A percentile compares a stretch with the other conserved stretches of the same genome.
Evolutionary conservation across 1,140 invertebrate species (phyloP).

Genomic region (Nasonia giraulti): DNA sequence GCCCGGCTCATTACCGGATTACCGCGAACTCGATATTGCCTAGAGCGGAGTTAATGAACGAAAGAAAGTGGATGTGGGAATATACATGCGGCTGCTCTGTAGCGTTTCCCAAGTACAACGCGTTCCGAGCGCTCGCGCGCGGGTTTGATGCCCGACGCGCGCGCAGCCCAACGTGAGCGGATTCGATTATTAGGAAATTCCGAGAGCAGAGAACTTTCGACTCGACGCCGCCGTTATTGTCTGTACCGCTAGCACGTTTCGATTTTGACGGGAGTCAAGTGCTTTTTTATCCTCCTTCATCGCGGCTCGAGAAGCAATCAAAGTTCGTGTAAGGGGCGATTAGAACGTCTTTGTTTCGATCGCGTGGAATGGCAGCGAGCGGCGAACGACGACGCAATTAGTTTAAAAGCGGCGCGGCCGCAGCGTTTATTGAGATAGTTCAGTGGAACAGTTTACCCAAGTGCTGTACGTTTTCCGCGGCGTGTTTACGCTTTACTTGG

Average conservation of each 20-base stretch:
- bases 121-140: too few species aligned
- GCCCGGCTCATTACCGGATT: conserved; percentile 37
- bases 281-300: not conserved
- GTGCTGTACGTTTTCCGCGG: not conserved
- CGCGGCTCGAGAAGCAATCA: not conserved
- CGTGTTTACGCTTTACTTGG: not conserved
- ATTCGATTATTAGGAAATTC: conserved; percentile 31
- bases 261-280: not conserved
- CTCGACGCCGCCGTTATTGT: too few species aligned
- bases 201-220: not conserved
- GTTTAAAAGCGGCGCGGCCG: not conserved
- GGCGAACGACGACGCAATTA: not conserved
- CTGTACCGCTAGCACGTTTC: not conserved
- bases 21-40: conserved; percentile 15
- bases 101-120: not conserved
- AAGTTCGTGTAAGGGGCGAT: not conserved
- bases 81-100: not conserved
- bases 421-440: not conserved
- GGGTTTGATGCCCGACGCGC: not conserved
- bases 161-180: not conserved
- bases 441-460: not conserved
- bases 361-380: not conserved
- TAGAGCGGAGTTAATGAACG: conserved; percentile 28
- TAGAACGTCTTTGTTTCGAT: not conserved
- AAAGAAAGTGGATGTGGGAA: conserved; percentile 37